phyloP scores from a whole-genome alignment of 2,113 vertebrate species.

The Hydropotes inermis region DNA sequence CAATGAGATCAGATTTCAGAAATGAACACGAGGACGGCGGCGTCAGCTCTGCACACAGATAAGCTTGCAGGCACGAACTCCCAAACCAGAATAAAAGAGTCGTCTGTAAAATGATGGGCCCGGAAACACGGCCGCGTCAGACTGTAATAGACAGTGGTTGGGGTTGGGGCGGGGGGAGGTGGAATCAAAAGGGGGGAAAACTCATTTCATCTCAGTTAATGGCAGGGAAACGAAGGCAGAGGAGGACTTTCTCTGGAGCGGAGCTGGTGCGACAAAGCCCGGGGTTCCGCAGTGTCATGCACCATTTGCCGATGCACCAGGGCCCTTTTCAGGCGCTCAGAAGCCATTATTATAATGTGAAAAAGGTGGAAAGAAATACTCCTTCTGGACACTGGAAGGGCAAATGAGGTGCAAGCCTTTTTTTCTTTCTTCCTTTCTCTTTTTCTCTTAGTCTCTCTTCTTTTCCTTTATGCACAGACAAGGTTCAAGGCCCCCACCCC shows the following conservation, averaged over 20 bases:
- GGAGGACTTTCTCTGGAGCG: slow-evolving; percentile 86
- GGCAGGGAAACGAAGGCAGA: slow-evolving; percentile 87
- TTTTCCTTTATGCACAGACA: neutral
- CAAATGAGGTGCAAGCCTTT: slow-evolving; percentile 84
- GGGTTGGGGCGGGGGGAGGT: slow-evolving; percentile 42
- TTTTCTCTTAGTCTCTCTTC: neutral
- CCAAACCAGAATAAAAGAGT: slow-evolving; percentile 82
- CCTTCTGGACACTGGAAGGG: slow-evolving; percentile 91
- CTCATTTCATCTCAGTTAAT: slow-evolving; percentile 91
- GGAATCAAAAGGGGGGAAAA: slow-evolving; percentile 83
- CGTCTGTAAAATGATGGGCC: slow-evolving; percentile 83
- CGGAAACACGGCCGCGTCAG: slow-evolving; percentile 84
- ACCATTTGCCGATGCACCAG: slow-evolving; percentile 84
- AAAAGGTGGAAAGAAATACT: slow-evolving; percentile 86
- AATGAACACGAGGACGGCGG: slow-evolving; percentile 72
- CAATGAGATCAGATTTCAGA: slow-evolving; percentile 83
- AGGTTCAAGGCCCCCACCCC: neutral
- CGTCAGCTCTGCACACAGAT: slow-evolving; percentile 81
- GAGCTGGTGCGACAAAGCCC: slow-evolving; percentile 84
- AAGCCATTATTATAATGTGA: slow-evolving; percentile 86
- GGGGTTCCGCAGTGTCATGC: slow-evolving; percentile 83
- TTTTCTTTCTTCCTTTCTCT: neutral
- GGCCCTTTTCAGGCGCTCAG: slow-evolving; percentile 83
- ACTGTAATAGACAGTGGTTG: slow-evolving; percentile 78
- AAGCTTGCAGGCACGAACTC: slow-evolving; percentile 84